Base-by-base conservation (phyloP, 1,140 invertebrate species). In the Zaprionus kolodkinae region DNA sequence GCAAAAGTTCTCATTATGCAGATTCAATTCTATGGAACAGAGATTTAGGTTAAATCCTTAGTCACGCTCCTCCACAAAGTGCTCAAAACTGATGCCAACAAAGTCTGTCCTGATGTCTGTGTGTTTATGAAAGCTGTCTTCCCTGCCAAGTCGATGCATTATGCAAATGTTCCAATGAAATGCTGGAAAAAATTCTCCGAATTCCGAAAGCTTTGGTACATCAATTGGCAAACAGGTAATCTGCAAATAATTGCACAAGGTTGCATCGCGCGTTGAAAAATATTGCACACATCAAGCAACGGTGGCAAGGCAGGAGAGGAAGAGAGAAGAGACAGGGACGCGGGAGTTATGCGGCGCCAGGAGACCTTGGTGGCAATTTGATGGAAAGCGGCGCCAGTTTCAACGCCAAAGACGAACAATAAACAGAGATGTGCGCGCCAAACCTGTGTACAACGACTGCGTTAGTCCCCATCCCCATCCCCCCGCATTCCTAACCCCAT, bases 161-260 rank as follows among this genome's bases (percentile, higher is more conserved):
- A 82, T 82, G 61, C 30, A 72, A 77, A 63, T 62, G 62, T n/a
- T 27, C 38, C 40, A 60, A 73, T 68, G 67, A 75, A 78, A 82
- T 63, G 74, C 52, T n/a, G 27, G 67, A 79, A 25, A 25, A 60
- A 65, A n/a, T 45, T 76, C 76, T 25, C 43, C 6, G 52, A 17
- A 13, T 66, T 76, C 30, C 40, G 38, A 40, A 54, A 12, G 60
- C 45, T 48, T 25, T 36, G 43, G 25, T 25, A 13, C 66, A 50
- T 68, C 66, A 57, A 69, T 66, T 60, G 54, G 4, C 62, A 17
- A 17, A 36, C 15, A 40, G 30, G 59, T 63, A 62, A 73, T 69
- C 59, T 38, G 61, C 66, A 52, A 54, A 64, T 54, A 64, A 64
- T 64, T 48, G 15, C 48, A 54, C 61, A 69, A 74, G 69, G 38